Evolutionary conservation across 2,113 vertebrate genomes (phyloP), one percentile per base, ranked within the genome.

Genomic region (Aegithalos caudatus): DNA sequence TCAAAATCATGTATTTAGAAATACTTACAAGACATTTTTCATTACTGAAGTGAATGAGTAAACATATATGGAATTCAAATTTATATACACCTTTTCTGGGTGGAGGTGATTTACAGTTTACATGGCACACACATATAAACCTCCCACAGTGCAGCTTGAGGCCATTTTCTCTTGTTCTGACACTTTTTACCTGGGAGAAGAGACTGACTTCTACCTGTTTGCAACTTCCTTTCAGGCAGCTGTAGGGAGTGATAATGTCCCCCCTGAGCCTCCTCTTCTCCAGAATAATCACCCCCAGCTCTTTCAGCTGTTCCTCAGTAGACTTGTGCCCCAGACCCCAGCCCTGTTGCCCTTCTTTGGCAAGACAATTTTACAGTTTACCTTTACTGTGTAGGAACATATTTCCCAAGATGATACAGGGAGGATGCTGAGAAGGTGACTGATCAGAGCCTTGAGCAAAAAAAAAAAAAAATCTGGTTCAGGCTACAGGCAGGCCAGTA

Each of bases 121-220:
- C 28, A 56, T n/a, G 15, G 20, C 16, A 35, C 22, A 29, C 20
- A 31, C 6, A 24, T 21, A 21, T 9, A 35, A 69, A 29, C 11
- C 8, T 47, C 12, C 42, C 11, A 21, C 18, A 66, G 9, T 14
- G 29, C 23, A 81, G 20, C 23, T 44, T 42, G 31, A 44, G 24
- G 42, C 6, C 11, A 14, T 50, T 50, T 81, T 12, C 9, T 69
- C 54, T 86, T 44, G 6, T 18, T 42, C 61, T 69, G 6, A 31
- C 3, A 7, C 37, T n/a, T 50, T 23, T 56, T 27, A 50, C 12
- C 2, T 50, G 5, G 16, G 13, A 69, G 13, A 74, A 62, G 27
- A 74, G 37, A 50, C 7, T 0, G 0, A 29, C 7, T 1, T 23
- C 31, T 13, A 21, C 11, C 27, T 62, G 19, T 12, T 58, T 48